Conservation (phyloP, 2,888 invertebrate species). For the Drosophila mimica region DNA sequence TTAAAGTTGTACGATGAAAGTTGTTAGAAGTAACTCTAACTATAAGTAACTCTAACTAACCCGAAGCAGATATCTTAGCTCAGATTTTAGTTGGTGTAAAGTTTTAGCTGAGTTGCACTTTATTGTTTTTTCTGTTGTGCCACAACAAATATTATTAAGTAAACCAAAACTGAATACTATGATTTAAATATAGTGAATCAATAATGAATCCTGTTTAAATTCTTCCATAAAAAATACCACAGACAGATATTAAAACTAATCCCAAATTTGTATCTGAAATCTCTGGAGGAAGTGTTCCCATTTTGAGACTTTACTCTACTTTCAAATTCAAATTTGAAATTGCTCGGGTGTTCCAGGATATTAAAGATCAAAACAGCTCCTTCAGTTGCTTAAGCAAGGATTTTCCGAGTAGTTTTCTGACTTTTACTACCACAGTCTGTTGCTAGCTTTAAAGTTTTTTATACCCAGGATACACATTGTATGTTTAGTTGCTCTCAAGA, state of each 20-base stretch:
- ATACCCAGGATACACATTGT: background rate
- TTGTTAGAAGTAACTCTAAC: background rate
- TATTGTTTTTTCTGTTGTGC: no score
- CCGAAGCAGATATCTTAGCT: background rate
- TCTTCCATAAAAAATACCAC: background rate
- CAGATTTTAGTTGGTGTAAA: background rate
- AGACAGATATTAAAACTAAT: background rate
- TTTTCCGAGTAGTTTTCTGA: background rate
- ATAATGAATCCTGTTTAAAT: no score
- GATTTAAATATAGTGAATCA: no score
- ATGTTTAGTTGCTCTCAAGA: background rate
- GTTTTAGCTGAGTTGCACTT: background rate
- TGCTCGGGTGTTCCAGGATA: background rate
- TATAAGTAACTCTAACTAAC: background rate
- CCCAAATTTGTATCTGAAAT: background rate
- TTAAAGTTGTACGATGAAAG: background rate
- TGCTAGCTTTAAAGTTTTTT: background rate
- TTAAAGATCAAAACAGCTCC: background rate
- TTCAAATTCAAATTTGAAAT: background rate
- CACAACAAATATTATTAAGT: no score
- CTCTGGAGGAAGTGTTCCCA: background rate
- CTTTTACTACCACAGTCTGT: background rate
- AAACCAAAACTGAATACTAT: background rate
- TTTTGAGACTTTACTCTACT: background rate
- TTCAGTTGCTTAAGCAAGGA: background rate